phyloP scores from a whole-genome alignment of 2,888 invertebrate species.

The Copidosoma aretas region DNA sequence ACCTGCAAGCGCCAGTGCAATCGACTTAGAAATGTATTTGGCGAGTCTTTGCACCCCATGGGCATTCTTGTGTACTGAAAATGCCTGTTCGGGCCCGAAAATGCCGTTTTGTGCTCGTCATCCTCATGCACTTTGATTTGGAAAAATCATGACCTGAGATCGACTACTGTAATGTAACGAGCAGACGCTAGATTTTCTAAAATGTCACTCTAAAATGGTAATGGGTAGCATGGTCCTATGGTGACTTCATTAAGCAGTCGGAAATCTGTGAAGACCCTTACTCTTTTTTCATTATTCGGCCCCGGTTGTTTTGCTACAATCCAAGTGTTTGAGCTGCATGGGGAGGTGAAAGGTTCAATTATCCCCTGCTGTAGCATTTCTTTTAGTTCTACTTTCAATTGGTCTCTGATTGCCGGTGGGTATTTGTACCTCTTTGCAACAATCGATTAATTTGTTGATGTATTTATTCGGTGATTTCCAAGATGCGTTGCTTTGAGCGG shows the following conservation, averaged over 20 bases:
- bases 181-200: slow-evolving; percentile 42
- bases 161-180: slow-evolving; percentile 42
- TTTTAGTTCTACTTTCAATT: not conserved
- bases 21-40: slow-evolving; percentile 42
- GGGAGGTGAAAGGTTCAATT: slow-evolving; percentile 31
- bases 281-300: slow-evolving; percentile 40
- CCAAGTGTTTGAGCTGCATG: slow-evolving; percentile 41
- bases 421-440: too few species aligned
- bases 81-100: slow-evolving; percentile 47
- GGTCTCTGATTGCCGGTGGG: too few species aligned
- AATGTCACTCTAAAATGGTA: slow-evolving; percentile 43
- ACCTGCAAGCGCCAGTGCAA: slow-evolving; percentile 42
- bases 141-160: slow-evolving; percentile 42
- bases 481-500: too few species aligned
- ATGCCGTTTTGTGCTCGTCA: slow-evolving; percentile 40
- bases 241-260: slow-evolving; percentile 44
- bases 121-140: slow-evolving; percentile 35
- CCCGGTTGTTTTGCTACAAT: slow-evolving; percentile 40
- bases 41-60: slow-evolving; percentile 43
- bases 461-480: too few species aligned
- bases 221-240: slow-evolving; percentile 41
- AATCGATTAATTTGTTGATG: too few species aligned
- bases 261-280: slow-evolving; percentile 44
- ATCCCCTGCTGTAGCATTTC: slow-evolving; percentile 1
- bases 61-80: slow-evolving; percentile 48